Evolutionary conservation across 2,113 vertebrate species (phyloP).

Genomic region (Bufo bufo): DNA sequence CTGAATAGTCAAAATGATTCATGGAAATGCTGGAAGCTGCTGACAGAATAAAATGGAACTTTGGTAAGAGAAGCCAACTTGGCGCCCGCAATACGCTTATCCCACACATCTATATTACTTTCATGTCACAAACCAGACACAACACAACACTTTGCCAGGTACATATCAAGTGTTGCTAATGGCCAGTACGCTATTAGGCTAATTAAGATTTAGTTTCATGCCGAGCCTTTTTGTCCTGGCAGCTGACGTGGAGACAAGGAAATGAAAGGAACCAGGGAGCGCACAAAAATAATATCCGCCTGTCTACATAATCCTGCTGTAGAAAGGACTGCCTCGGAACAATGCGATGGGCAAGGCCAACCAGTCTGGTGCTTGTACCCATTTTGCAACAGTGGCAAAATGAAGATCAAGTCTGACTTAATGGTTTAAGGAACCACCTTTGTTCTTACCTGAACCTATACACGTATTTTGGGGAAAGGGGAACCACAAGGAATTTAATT

Average conservation of each 20-base stretch:
- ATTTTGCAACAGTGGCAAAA: not conserved
- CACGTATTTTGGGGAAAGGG: not conserved
- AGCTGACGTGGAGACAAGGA: not conserved
- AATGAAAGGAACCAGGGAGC: not conserved
- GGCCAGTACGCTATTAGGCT: constrained; percentile 11
- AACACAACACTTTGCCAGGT: constrained; percentile 4
- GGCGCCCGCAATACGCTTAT: constrained; percentile 40
- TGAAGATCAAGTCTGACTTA: too few relatives aligned
- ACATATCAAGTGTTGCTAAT: constrained; percentile 34
- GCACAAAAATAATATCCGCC: constrained; percentile 4
- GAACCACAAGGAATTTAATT: not conserved
- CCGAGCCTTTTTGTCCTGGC: constrained; percentile 20
- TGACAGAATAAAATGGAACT: constrained; percentile 40
- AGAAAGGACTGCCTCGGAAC: not conserved
- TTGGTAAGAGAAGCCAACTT: constrained; percentile 20
- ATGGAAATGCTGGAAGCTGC: constrained; percentile 16
- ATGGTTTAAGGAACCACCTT: not conserved
- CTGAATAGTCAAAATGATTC: constrained; percentile 27
- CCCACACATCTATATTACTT: constrained; percentile 43
- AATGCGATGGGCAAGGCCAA: not conserved
- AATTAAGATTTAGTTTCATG: constrained; percentile 49
- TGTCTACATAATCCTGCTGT: not conserved
- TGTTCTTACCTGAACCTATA: not conserved
- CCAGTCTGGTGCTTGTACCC: not conserved
- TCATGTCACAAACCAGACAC: constrained; percentile 37